Evolutionary conservation across 1,140 invertebrate species (phyloP).

Genomic region (Philaenus spumarius): DNA sequence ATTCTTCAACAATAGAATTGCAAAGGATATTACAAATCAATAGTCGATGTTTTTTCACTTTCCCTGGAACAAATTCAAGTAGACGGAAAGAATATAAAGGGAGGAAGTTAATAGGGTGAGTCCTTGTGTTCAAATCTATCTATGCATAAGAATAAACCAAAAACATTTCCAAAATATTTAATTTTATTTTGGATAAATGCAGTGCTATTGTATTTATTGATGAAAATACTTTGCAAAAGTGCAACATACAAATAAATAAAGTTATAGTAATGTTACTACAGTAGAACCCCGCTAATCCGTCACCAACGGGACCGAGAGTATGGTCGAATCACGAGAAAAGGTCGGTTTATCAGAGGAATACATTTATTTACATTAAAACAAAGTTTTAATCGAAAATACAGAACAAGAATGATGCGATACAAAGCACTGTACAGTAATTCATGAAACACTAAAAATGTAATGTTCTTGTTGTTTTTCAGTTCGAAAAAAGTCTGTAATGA

Average conservation of each 20-base stretch:
- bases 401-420: too few relatives aligned
- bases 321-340: background rate
- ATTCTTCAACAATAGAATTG: too few relatives aligned
- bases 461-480: too few relatives aligned
- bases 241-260: background rate
- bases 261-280: background rate
- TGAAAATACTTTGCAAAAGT: background rate
- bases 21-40: too few relatives aligned
- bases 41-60: conserved; percentile 14
- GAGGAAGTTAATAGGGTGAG: conserved; percentile 25
- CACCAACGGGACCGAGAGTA: too few relatives aligned
- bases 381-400: too few relatives aligned
- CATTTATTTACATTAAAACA: too few relatives aligned
- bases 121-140: conserved; percentile 1
- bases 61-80: conserved; percentile 12
- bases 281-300: too few relatives aligned
- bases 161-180: conserved; percentile 2
- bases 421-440: too few relatives aligned
- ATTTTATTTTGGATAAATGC: background rate
- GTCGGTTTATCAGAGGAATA: too few relatives aligned
- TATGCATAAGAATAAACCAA: background rate
- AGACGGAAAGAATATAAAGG: conserved; percentile 18
- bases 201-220: background rate
- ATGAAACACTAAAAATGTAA: too few relatives aligned
- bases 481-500: too few relatives aligned